Conservation (phyloP, 2,113 vertebrate genomes). For the Irena cyanogastra region DNA sequence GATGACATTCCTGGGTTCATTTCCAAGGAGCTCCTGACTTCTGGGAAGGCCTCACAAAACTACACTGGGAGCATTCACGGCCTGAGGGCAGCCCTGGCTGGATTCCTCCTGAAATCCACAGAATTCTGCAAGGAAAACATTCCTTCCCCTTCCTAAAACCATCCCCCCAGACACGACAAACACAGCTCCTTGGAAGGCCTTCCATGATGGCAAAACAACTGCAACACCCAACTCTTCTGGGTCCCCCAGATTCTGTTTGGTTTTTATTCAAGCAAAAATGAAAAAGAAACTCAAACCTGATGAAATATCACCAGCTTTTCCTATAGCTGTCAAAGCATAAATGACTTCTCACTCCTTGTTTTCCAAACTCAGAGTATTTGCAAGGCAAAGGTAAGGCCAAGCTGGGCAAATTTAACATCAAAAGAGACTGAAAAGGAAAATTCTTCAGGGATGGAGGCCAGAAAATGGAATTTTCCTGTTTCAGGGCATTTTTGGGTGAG, state of each 20-base stretch:
- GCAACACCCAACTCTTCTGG: not conserved
- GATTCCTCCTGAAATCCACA: conserved; percentile 1
- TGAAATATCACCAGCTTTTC: not conserved
- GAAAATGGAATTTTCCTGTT: not conserved
- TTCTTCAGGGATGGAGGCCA: not conserved
- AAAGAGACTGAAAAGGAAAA: not conserved
- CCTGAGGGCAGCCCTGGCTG: conserved; percentile 8
- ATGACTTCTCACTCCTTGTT: not conserved
- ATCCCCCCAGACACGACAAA: not conserved
- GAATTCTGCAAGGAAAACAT: conserved; percentile 9
- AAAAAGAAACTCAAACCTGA: not conserved
- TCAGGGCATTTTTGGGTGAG: not conserved
- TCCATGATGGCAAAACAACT: not conserved
- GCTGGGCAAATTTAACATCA: not conserved
- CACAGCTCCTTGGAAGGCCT: not conserved
- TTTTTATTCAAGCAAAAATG: not conserved
- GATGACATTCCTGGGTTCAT: not conserved
- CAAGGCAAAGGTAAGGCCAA: not conserved
- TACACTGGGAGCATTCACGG: conserved; percentile 3
- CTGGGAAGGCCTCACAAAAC: conserved; percentile 49
- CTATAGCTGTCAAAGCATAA: not conserved
- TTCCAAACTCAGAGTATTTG: not conserved
- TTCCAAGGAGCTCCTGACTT: conserved; percentile 15
- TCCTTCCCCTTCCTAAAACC: not conserved
- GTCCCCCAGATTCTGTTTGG: not conserved